Evolutionary conservation across 2,888 invertebrate species (phyloP).

Genomic region (Lycophotia porphyrea): DNA sequence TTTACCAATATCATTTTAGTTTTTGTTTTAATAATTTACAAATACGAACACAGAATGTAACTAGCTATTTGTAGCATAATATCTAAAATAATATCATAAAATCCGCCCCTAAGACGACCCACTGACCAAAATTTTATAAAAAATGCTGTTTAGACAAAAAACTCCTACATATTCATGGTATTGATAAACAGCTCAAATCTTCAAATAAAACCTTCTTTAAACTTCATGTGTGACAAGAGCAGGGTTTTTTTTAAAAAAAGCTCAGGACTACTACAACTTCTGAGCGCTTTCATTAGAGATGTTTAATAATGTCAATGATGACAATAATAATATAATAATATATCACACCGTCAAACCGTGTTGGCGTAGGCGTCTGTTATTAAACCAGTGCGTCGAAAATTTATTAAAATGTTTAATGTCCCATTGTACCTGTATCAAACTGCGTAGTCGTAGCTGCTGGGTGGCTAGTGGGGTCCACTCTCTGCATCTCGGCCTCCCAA

Average conservation of each 20-base stretch:
- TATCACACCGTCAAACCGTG: constrained; percentile 24
- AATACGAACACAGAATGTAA: background rate
- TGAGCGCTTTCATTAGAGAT: background rate
- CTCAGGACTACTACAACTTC: background rate
- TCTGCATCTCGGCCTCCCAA: constrained; percentile 92
- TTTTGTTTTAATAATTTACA: background rate
- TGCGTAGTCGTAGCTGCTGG: constrained; percentile 95
- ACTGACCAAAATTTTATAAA: no score
- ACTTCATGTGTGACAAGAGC: background rate
- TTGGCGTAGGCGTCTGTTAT: constrained; percentile 81
- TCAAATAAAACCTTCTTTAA: background rate
- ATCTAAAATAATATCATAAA: background rate
- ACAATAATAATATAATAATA: constrained; percentile 18
- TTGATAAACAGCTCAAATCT: background rate
- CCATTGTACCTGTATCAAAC: constrained; percentile 92
- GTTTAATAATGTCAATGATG: constrained; percentile 14
- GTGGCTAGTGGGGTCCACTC: constrained; percentile 95
- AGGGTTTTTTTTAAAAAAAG: background rate
- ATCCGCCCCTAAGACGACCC: no score
- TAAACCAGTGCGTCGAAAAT: constrained; percentile 67
- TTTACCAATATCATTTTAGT: background rate
- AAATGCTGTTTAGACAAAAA: background rate
- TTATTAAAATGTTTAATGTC: background rate
- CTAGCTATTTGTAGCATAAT: background rate
- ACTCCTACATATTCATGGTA: background rate